Conservation (phyloP, 1,140 invertebrate species). For the Apis mellifera region DNA sequence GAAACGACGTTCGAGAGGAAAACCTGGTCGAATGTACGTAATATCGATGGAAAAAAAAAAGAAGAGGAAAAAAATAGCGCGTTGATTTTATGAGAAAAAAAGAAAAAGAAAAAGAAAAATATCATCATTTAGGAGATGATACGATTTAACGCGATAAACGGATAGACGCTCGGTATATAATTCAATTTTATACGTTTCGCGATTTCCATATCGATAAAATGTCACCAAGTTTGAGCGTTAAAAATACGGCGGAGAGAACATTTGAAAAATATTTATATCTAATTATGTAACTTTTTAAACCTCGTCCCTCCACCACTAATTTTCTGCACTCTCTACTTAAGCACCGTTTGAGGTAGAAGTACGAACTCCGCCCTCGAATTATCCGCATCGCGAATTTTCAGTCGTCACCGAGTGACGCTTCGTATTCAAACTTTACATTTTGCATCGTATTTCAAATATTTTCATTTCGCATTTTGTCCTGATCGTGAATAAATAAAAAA, state of each 20-base stretch:
- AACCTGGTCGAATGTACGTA: too few species aligned
- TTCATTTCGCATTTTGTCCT: slow-evolving; percentile 4
- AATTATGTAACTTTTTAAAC: slow-evolving; percentile 13
- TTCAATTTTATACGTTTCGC: too few species aligned
- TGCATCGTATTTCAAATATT: slow-evolving; percentile 26
- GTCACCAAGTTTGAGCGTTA: background rate
- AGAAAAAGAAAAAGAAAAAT: too few species aligned
- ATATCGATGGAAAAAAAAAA: too few species aligned
- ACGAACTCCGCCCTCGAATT: slow-evolving; percentile 31
- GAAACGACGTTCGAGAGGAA: too few species aligned
- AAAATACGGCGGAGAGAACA: background rate
- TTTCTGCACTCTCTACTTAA: slow-evolving; percentile 23
- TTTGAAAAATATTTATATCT: background rate
- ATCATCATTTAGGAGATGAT: too few species aligned
- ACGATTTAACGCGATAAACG: too few species aligned
- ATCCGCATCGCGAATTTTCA: slow-evolving; percentile 34
- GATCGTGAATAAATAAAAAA: background rate
- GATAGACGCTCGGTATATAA: too few species aligned
- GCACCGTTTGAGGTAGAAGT: slow-evolving; percentile 25
- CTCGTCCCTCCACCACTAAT: background rate
- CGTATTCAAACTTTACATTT: slow-evolving; percentile 4
- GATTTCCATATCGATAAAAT: background rate
- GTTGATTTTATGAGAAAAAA: too few species aligned
- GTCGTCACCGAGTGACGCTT: slow-evolving; percentile 27
- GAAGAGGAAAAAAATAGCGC: too few species aligned